phyloP scores from a whole-genome alignment of 2,113 vertebrate species.

The Cyanoliseus patagonus region DNA sequence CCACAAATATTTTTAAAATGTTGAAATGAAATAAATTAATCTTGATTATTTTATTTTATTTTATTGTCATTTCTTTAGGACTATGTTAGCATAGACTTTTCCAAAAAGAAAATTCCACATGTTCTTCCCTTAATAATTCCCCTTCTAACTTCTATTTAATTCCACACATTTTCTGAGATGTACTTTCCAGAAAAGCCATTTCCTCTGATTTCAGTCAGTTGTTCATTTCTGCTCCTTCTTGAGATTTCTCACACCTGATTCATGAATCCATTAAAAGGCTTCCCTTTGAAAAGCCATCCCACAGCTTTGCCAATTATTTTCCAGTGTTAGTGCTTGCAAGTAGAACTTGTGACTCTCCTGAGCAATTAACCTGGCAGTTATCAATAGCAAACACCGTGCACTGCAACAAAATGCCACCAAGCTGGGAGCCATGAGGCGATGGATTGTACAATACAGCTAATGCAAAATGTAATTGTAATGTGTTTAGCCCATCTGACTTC shows the following conservation, averaged over 20 bases:
- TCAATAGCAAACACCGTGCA: not conserved
- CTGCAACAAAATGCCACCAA: rapidly evolving
- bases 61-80: not conserved
- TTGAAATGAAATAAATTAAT: not conserved
- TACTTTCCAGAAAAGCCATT: constrained; percentile 21
- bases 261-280: not conserved
- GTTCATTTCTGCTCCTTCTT: not conserved
- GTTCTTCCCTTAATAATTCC: not conserved
- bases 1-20: not conserved
- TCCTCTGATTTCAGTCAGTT: not conserved
- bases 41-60: not conserved
- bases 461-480: not conserved
- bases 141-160: not conserved
- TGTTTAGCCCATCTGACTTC: not conserved
- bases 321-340: not conserved
- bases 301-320: not conserved
- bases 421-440: not conserved
- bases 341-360: not conserved
- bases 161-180: not conserved
- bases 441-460: not conserved
- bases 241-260: not conserved
- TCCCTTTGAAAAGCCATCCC: not conserved
- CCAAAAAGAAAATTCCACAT: not conserved
- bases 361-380: not conserved
- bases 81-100: not conserved